A percentile compares a stretch with the other conserved stretches of the same genome.
These are phyloP conservation scores for Manduca sexta DNA, from an alignment of 1,140 invertebrate species.

Conservation along the genomic window DNA sequence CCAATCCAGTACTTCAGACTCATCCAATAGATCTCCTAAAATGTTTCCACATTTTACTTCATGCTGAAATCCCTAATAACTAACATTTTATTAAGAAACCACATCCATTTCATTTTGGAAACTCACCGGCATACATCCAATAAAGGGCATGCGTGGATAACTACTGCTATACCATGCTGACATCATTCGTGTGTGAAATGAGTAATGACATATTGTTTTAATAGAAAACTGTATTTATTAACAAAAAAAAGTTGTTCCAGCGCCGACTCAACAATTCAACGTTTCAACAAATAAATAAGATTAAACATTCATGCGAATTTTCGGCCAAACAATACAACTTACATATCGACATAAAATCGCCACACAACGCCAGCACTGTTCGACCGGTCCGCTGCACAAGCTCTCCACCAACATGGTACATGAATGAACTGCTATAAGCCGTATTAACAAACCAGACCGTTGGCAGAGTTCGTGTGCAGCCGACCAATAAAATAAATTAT, in stretches of 20 bases:
- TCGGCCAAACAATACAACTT: slow-evolving; percentile 62
- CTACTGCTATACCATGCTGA: slow-evolving; percentile 68
- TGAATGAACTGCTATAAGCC: too few relatives aligned
- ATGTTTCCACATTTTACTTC: slow-evolving; percentile 51
- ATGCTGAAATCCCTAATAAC: slow-evolving; percentile 37
- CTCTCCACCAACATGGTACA: background rate
- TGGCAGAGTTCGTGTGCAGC: slow-evolving; percentile 5
- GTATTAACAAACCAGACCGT: background rate
- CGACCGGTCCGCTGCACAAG: slow-evolving; percentile 10
- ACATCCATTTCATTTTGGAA: slow-evolving; percentile 65
- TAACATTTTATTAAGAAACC: slow-evolving; percentile 55
- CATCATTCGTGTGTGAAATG: slow-evolving; percentile 63
- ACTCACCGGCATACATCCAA: slow-evolving; percentile 66
- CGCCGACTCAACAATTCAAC: slow-evolving; percentile 62
- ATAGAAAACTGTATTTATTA: slow-evolving; percentile 69
- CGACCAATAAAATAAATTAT: slow-evolving; percentile 8
- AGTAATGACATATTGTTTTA: slow-evolving; percentile 56
- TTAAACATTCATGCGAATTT: slow-evolving; percentile 68
- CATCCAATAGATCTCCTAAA: slow-evolving; percentile 89
- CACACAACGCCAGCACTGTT: slow-evolving; percentile 49
- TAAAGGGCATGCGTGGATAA: slow-evolving; percentile 62
- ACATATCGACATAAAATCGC: slow-evolving; percentile 44
- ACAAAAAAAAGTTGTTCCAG: slow-evolving; percentile 63
- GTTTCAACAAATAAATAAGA: slow-evolving; percentile 66
- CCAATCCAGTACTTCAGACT: slow-evolving; percentile 90